phyloP scores from a whole-genome alignment of 1,140 invertebrate species.

The Holotrichia oblita region DNA sequence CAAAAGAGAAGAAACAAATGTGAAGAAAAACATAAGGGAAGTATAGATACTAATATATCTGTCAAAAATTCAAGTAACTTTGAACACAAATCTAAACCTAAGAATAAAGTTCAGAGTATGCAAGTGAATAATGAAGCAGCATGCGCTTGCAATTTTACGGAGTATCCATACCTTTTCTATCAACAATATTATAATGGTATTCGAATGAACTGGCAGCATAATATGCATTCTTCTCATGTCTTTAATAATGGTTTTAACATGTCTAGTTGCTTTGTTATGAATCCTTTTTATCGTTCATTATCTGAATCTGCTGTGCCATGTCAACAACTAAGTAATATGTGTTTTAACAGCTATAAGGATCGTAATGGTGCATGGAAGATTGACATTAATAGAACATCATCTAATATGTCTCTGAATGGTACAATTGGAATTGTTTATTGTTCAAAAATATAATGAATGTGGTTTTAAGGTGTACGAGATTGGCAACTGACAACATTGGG shows the following conservation, averaged over 20 bases:
- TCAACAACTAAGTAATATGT: slow-evolving; percentile 33
- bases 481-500: slow-evolving; percentile 35
- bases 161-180: neutral
- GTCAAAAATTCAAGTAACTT: neutral
- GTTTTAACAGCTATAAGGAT: slow-evolving; percentile 38
- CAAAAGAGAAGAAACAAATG: slow-evolving; percentile 29
- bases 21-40: slow-evolving; percentile 24
- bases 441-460: neutral
- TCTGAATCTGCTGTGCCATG: slow-evolving; percentile 30
- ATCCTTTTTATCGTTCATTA: slow-evolving; percentile 27
- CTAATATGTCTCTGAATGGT: neutral
- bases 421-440: neutral
- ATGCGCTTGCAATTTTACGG: neutral
- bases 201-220: neutral
- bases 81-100: neutral
- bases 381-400: neutral
- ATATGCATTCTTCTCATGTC: slow-evolving; percentile 4
- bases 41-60: slow-evolving; percentile 36
- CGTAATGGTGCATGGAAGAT: neutral
- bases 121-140: neutral
- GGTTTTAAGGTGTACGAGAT: neutral
- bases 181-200: neutral
- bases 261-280: neutral
- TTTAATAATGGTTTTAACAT: slow-evolving; percentile 22
- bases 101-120: neutral